Base-by-base conservation (phyloP, 2,888 invertebrate genomes). In the Sceliomorpha sp. region DNA sequence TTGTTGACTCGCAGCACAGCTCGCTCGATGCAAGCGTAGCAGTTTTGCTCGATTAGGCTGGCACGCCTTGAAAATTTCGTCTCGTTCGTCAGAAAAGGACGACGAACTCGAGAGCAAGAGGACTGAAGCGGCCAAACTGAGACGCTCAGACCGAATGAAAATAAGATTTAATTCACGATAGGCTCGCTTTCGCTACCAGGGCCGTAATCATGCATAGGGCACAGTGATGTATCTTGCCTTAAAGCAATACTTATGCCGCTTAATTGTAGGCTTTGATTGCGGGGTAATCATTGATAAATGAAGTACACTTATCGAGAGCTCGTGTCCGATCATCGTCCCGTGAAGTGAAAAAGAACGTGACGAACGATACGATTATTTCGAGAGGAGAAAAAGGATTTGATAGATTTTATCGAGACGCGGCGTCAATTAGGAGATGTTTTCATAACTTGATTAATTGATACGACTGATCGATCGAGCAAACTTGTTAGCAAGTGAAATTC, bases 131-230 rank as follows among this genome's bases (percentile, higher is more conserved):
- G 9, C 15, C 14, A 37, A 51, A 17, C 29, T 29, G 14, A 24
- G 15, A 39, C 39, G 51, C 20, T 32, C n/a, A 17, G 31, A 27
- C 8, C 42, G 32, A 31, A 32, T 17, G 24, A 53, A 15, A 53
- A 40, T 53, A 34, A 34, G 34, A 53, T 53, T 53, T 40, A 53
- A 53, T 42, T 42, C 53, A 53, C 15, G 42, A 42, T 53, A 40
- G 42, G 26, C 24, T 40, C 27, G 39, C 12, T 24, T 53, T 53
- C n/a, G 32, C 53, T 53, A 53, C 29, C 40, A 51, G 40, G 20
- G 32, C 51, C 51, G 27, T 51, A 51, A 51, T 51, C 51, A 51
- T 40, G 8, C 51, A 12, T 29, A 13, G 37, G 39, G 31, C 39
- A 40, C 31, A 14, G 3, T 39, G 53, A 40, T 53, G 51, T 51